Evolutionary conservation across 2,113 vertebrate species (phyloP).

Genomic region (Tragelaphus scriptus): DNA sequence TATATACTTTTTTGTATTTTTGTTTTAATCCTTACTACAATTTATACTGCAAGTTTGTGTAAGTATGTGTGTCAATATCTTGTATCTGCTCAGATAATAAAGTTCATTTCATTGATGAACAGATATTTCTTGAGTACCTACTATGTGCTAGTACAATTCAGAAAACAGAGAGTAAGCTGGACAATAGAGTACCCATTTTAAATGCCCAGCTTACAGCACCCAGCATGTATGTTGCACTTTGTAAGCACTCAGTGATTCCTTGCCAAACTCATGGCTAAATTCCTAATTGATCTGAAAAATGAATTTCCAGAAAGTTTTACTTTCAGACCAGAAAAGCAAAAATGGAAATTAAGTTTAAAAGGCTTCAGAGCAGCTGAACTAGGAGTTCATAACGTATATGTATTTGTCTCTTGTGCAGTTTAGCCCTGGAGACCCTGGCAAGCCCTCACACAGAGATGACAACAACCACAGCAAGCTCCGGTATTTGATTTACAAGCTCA

Average conservation of each 20-base stretch:
- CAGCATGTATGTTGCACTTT: background rate
- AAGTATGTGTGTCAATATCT: background rate
- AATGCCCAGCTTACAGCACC: no score
- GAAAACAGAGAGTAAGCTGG: background rate
- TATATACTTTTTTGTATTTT: background rate
- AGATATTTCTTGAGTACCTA: background rate
- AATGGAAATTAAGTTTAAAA: background rate
- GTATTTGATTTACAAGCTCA: slow-evolving; percentile 13
- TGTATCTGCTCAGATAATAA: background rate
- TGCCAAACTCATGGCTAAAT: background rate
- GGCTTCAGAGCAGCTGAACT: background rate
- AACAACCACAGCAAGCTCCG: background rate
- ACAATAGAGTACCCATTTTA: background rate
- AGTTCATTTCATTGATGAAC: background rate
- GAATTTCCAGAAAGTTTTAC: background rate
- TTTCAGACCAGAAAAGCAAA: background rate
- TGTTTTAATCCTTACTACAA: background rate
- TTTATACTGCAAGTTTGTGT: background rate
- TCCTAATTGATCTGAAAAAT: background rate
- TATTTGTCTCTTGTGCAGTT: background rate
- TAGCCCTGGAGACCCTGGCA: background rate
- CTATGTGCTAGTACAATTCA: background rate
- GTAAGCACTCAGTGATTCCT: background rate
- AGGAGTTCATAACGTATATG: background rate
- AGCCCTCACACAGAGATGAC: background rate